Base-by-base conservation (phyloP, 2,888 invertebrate genomes). In the Coelinius sp. region DNA sequence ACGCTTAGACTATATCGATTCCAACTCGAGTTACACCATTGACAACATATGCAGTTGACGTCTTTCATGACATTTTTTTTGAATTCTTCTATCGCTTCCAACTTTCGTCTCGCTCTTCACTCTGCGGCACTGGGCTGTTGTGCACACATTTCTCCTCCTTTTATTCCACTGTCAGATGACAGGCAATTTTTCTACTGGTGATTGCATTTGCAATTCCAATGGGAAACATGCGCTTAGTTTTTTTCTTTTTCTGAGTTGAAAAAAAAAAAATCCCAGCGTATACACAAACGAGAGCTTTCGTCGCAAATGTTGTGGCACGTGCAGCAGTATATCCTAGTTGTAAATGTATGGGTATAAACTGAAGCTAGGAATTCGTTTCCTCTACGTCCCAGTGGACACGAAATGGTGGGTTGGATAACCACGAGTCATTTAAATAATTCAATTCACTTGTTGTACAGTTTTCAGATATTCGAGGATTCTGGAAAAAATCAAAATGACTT, bases 161-260 rank as follows among this genome's bases (percentile, higher is more conserved):
- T 46, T 62, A 68, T 71, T 76, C 81, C 78, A 79, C 80, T 81
- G 82, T 82, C 83, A 83, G 84, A 85, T 85, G 86, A 86, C 86
- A 86, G 84, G 83, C 86, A 86, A 86, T 86, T 86, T 86, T 86
- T 86, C 84, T 85, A 78, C 79, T 80, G 79, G 83, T 83, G 85
- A 85, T 85, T 86, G 83, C 85, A 85, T 86, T 86, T 85, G 85
- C 85, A 86, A 86, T 86, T 86, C 85, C 81, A 80, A 86, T 84
- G 82, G 75, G 81, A 70, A 77, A 76, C 46, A 49, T 49, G 46
- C 69, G 68, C 73, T 41, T 63, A 64, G 44, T 49, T 67, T 62
- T 71, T 65, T 66, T 44, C 59, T 49, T 14, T 4, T 2, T 5
- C 44, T 10, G 10, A 35, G n/a, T n/a, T n/a, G 10, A n/a, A 41